phyloP scores from a whole-genome alignment of 2,797 vertebrate genomes.

The Sternotherus odoratus region DNA sequence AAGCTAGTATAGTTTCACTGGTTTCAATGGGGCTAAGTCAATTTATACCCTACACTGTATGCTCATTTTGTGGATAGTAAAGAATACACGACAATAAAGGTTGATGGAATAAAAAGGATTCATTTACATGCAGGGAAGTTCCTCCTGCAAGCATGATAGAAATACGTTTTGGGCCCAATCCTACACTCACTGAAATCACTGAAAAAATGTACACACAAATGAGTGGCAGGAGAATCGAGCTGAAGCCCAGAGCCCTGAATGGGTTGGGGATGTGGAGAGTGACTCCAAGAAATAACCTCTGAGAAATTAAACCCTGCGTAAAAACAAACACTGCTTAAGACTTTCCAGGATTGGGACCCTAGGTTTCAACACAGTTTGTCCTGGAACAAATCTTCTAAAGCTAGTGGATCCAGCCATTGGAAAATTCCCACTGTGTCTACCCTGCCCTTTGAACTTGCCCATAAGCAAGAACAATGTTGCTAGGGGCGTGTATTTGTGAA shows the following conservation, averaged over 20 bases:
- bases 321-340: not conserved
- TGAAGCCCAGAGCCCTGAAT: no score
- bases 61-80: not conserved
- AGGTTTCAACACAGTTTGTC: not conserved
- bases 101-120: not conserved
- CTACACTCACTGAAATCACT: not conserved
- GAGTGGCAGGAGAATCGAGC: not conserved
- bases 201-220: not conserved
- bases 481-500: not conserved
- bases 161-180: not conserved
- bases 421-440: not conserved
- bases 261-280: not conserved
- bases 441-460: not conserved
- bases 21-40: conserved; percentile 23
- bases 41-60: not conserved
- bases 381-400: not conserved
- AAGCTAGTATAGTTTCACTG: not conserved
- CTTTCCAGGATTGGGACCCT: not conserved
- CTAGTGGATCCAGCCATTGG: not conserved
- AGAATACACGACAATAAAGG: conserved; percentile 30
- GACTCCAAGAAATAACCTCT: no score
- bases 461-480: not conserved
- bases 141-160: not conserved
- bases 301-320: not conserved
- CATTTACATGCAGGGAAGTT: conserved; percentile 19